Conservation (phyloP, 2,113 vertebrate genomes). For the Vicugna pacos region DNA sequence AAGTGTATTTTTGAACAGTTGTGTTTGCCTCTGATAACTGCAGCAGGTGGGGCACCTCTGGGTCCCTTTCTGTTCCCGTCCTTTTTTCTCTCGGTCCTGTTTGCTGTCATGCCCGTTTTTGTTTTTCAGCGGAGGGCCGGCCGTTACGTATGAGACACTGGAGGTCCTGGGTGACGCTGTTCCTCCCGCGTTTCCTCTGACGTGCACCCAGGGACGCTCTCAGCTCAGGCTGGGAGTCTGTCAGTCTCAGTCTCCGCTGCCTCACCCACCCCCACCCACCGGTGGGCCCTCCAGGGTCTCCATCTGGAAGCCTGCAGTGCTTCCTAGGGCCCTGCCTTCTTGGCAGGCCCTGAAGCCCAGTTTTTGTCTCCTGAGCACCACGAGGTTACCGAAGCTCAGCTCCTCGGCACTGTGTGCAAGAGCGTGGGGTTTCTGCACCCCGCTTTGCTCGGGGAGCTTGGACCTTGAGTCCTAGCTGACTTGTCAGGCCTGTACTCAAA, state of each 20-base stretch:
- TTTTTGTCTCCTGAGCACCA: accelerated
- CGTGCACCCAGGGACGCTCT: background rate
- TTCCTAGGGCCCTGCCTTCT: background rate
- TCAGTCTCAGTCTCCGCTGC: background rate
- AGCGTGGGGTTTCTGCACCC: background rate
- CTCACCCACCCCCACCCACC: accelerated
- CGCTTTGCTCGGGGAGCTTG: background rate
- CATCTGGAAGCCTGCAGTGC: background rate
- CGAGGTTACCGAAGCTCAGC: background rate
- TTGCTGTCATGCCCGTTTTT: background rate
- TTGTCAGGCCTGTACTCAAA: background rate
- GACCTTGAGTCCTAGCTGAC: background rate
- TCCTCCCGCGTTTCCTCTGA: background rate
- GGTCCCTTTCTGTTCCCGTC: background rate
- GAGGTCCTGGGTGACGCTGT: background rate
- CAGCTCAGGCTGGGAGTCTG: background rate
- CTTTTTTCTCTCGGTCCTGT: background rate
- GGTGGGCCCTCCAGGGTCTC: no score
- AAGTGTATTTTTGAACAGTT: background rate
- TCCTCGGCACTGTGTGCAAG: background rate
- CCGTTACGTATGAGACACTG: background rate
- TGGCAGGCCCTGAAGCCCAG: background rate
- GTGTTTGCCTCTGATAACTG: background rate
- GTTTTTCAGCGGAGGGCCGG: background rate
- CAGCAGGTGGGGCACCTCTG: background rate